Evolutionary conservation across 2,113 vertebrate species (phyloP).

Genomic region (Limnothrissa miodon): DNA sequence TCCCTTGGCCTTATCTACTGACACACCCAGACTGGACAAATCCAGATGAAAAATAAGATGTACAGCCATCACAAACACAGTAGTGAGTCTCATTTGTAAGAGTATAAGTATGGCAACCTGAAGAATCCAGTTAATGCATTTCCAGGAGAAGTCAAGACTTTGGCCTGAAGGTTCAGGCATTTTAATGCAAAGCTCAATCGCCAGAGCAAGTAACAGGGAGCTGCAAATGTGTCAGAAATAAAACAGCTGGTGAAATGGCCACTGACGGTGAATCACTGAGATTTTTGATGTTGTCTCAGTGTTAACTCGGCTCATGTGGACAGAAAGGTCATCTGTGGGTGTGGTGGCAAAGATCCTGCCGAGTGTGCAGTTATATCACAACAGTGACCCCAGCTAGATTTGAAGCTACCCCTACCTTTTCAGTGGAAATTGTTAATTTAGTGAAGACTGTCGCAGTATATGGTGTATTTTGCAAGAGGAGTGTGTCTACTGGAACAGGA

Average conservation of each 20-base stretch:
- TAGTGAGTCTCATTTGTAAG: background rate
- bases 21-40: background rate
- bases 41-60: constrained; percentile 3
- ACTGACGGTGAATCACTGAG: background rate
- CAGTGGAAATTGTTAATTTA: background rate
- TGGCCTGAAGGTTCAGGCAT: constrained; percentile 5
- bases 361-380: background rate
- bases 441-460: background rate
- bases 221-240: constrained; percentile 18
- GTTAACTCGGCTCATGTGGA: background rate
- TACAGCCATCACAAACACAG: background rate
- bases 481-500: background rate
- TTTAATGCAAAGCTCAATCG: constrained; percentile 3
- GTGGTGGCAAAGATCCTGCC: background rate
- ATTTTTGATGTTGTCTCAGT: background rate
- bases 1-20: background rate
- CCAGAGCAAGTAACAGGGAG: background rate
- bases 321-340: background rate
- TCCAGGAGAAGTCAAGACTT: background rate
- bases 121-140: background rate
- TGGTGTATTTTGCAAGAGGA: background rate
- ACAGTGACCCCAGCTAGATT: background rate
- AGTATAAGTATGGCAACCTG: background rate
- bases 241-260: background rate
- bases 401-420: background rate